These are phyloP conservation scores for Plecturocebus donacophilus DNA, from an alignment of 2,113 vertebrate genomes.

Conservation along the genomic window DNA sequence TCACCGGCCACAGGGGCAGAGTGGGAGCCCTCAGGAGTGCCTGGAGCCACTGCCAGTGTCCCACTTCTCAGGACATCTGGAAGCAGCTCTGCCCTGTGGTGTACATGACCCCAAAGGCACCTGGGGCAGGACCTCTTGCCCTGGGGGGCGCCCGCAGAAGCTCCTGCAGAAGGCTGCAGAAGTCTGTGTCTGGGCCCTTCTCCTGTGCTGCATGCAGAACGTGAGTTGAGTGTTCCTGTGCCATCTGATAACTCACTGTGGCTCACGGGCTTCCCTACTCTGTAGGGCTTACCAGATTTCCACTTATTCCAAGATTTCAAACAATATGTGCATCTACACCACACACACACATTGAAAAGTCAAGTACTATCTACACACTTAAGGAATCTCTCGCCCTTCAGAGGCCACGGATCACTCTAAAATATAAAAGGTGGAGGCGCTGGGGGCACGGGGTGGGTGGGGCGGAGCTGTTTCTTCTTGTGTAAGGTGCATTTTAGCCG, in stretches of 20 bases:
- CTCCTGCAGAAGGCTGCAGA: not conserved
- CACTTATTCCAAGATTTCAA: not conserved
- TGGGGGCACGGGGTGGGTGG: not conserved
- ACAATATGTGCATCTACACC: not conserved
- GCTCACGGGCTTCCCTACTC: not conserved
- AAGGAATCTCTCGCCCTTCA: not conserved
- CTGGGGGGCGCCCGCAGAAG: not conserved
- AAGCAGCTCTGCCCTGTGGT: not conserved
- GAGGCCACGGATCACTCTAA: no score
- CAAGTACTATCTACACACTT: not conserved
- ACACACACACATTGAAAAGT: not conserved
- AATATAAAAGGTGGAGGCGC: not conserved
- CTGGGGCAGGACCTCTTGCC: not conserved
- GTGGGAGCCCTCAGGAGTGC: rapidly evolving
- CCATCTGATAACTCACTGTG: not conserved
- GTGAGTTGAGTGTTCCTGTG: not conserved
- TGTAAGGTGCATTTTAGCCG: not conserved
- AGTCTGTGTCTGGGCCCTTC: no score
- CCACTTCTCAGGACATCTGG: not conserved
- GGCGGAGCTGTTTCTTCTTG: not conserved
- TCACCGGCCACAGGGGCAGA: rapidly evolving
- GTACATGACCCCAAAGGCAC: no score
- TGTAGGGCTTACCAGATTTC: not conserved
- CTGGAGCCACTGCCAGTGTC: not conserved
- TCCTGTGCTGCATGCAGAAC: not conserved